Conservation (phyloP, 1,140 invertebrate genomes). For the Campoletis sonorensis region DNA sequence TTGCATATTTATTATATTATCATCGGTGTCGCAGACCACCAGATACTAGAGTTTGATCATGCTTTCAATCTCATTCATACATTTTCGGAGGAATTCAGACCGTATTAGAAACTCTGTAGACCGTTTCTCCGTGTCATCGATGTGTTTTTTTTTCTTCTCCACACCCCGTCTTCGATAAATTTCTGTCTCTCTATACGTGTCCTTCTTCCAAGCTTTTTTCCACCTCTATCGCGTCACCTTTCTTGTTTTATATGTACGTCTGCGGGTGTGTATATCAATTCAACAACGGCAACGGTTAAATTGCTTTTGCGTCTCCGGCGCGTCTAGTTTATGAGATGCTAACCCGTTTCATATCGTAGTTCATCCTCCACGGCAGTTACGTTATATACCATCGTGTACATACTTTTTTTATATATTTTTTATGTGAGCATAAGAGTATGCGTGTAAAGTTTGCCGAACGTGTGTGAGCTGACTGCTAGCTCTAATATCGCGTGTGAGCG, state of each 20-base stretch:
- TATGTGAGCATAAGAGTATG: neutral
- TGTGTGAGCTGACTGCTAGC: neutral
- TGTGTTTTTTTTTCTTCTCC: conserved; percentile 44
- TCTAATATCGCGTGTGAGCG: neutral
- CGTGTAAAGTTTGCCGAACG: neutral
- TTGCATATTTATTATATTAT: conserved; percentile 47
- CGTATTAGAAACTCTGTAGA: neutral
- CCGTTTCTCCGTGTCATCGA: conserved; percentile 52
- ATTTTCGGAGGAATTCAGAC: conserved; percentile 62
- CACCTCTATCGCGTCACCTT: conserved; percentile 39
- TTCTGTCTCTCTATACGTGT: conserved; percentile 8
- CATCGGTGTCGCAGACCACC: conserved; percentile 70
- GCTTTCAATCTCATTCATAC: conserved; percentile 65
- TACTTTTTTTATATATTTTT: neutral
- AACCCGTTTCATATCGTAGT: conserved; percentile 69
- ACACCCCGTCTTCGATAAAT: conserved; percentile 27
- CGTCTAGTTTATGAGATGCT: conserved; percentile 68
- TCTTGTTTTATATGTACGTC: conserved; percentile 61
- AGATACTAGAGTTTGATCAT: too few species aligned
- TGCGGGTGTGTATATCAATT: conserved; percentile 71
- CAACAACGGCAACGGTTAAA: conserved; percentile 67
- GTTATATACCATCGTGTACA: conserved; percentile 41
- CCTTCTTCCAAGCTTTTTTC: conserved; percentile 38
- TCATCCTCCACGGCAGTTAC: conserved; percentile 65
- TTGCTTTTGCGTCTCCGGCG: conserved; percentile 67